Evolutionary conservation across 2,113 vertebrate species (phyloP).

Genomic region (Psophia crepitans): DNA sequence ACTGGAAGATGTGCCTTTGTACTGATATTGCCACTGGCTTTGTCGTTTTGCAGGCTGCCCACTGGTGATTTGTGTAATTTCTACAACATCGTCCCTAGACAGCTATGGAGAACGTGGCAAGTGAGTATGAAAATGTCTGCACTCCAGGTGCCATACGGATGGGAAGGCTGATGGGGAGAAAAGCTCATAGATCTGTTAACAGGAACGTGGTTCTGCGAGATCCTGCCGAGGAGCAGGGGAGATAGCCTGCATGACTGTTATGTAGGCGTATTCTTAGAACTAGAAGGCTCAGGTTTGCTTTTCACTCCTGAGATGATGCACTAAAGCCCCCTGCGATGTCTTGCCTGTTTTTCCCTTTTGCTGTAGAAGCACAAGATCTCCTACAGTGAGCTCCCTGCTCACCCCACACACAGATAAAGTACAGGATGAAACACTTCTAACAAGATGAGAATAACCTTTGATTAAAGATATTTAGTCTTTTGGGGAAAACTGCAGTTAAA

Average conservation of each 20-base stretch:
- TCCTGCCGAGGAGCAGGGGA: neutral
- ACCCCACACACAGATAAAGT: fast-evolving
- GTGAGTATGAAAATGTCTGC: slow-evolving; percentile 72
- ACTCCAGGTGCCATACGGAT: neutral
- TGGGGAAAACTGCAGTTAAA: neutral
- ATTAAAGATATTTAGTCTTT: neutral
- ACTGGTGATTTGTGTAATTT: slow-evolving; percentile 86
- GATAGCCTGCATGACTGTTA: fast-evolving
- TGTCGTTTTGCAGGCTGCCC: slow-evolving; percentile 82
- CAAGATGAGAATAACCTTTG: neutral
- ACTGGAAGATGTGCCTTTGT: neutral
- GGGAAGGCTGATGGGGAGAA: neutral
- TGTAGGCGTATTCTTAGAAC: neutral
- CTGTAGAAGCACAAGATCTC: neutral
- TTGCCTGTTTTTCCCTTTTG: neutral
- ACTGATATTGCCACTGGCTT: neutral
- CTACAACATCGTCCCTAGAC: slow-evolving; percentile 79
- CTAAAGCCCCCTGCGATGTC: neutral
- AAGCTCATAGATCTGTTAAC: fast-evolving
- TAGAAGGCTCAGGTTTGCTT: neutral
- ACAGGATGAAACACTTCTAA: neutral
- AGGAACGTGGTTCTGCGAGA: neutral
- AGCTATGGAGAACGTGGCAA: slow-evolving; percentile 87
- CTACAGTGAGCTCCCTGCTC: neutral
- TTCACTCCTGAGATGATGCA: neutral